Percentiles rank a stretch among this genome's conserved stretches.
Evolutionary conservation across 2,113 vertebrate genomes (phyloP).

Genomic region (Atractosteus spatula): DNA sequence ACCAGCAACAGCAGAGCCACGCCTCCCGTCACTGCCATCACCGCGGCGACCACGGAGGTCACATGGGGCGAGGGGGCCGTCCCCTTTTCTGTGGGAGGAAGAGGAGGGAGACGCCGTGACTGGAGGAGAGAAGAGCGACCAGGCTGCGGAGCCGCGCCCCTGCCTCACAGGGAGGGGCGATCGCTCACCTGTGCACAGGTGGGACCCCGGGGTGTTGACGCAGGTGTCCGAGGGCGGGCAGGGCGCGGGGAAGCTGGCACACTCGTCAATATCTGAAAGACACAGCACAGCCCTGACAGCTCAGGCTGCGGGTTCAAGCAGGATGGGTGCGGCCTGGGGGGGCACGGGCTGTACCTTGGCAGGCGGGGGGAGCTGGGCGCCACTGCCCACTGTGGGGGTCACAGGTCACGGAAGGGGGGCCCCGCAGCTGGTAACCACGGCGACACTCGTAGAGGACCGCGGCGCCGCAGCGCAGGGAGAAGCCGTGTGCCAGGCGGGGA

Average conservation of each 20-base stretch:
- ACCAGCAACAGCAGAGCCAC: conserved; percentile 42
- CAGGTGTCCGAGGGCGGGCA: conserved; percentile 57
- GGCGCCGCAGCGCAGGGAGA: conserved; percentile 60
- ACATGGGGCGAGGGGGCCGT: not conserved
- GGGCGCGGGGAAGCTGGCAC: conserved; percentile 40
- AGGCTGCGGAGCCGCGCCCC: not conserved
- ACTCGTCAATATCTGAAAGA: conserved; percentile 65
- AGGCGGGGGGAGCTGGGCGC: conserved; percentile 58
- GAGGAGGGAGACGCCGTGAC: conserved; percentile 23
- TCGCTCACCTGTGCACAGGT: conserved; percentile 56
- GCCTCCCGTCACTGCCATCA: conserved; percentile 48
- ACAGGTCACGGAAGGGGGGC: conserved; percentile 59
- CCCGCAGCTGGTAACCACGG: conserved; percentile 56
- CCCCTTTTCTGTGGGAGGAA: conserved; percentile 17
- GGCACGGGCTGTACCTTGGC: conserved; percentile 49
- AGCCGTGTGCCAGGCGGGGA: conserved; percentile 55
- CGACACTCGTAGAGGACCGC: conserved; percentile 61
- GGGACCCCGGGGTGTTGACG: conserved; percentile 59
- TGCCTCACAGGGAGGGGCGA: not conserved
- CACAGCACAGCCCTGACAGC: no score
- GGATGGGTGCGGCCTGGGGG: no score
- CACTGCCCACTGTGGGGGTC: conserved; percentile 52
- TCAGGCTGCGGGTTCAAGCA: no score
- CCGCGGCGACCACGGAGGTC: conserved; percentile 45
- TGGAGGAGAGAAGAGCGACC: not conserved